Evolutionary conservation across 2,888 invertebrate genomes (phyloP), one percentile per base, ranked within the genome.

Genomic region (Poecilobothrus nobilitatus): DNA sequence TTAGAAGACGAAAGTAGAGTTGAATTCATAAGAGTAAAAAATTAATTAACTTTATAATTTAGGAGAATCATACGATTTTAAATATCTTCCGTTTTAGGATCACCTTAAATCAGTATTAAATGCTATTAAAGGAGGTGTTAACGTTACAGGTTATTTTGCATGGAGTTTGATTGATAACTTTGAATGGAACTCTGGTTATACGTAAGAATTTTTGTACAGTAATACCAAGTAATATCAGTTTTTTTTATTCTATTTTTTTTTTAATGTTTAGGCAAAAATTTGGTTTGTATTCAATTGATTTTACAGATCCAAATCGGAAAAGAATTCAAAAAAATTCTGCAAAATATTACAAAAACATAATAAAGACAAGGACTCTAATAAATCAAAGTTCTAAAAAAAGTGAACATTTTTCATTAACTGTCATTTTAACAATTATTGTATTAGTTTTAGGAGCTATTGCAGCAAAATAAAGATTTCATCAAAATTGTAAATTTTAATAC

Each of bases 281-380:
- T 78, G 91, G 92, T 8, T 74, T 91, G 0, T 88, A 87, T 73
- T 82, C 86, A 73, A 89, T 91, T 0, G 86, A 92, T 76, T 89
- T 89, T 76, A 78, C 80, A 1, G 85, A 84, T 73, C 82, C 85
- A 0, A 80, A 84, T 0, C 84, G 86, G 71, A 83, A 84, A 1
- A 84, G 91, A 73, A 86, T 84, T 0, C 85, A 88, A 0, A 89
- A 90, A 76, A 83, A 83, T 61, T 91, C 91, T 0, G 85, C 85
- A 0, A 75, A 78, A 64, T 83, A 86, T 73, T 87, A 84, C 77
- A 85, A 84, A 73, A 78, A 84, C 66, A 81, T 88, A 27, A 83
- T 85, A 63, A 79, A 80, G 70, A 80, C 82, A 0, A 82, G 75
- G 65, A 70, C 63, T 41, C 67, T 70, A 15, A 66, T 63, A 65